Evolutionary conservation across 2,113 vertebrate genomes (phyloP).

Genomic region (Prionailurus viverrinus): DNA sequence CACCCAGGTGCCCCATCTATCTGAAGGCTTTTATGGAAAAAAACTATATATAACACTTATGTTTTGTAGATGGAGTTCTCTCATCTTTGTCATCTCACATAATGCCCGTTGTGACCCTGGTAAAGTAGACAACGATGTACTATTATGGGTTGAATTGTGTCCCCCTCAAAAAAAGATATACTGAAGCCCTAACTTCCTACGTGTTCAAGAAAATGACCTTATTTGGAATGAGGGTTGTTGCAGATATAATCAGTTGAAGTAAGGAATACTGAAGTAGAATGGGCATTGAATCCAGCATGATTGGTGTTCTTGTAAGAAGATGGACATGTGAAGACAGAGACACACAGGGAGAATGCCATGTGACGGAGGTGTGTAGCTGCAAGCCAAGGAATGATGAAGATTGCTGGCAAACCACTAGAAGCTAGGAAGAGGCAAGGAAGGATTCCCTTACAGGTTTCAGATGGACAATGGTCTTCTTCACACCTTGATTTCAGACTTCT

Average conservation of each 20-base stretch:
- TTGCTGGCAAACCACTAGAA: not conserved
- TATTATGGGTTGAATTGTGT: not conserved
- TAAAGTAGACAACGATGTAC: not conserved
- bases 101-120: no score
- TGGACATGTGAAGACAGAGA: not conserved
- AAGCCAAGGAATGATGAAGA: no score
- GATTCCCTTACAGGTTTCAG: no score
- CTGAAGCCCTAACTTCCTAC: not conserved
- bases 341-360: accelerated
- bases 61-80: not conserved
- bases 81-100: not conserved
- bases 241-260: not conserved
- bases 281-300: not conserved
- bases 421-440: not conserved
- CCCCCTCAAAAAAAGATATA: not conserved
- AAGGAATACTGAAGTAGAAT: no score
- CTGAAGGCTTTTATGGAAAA: not conserved
- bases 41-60: not conserved
- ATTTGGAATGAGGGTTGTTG: not conserved
- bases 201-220: not conserved
- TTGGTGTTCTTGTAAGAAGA: not conserved
- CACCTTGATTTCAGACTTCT: not conserved
- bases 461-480: not conserved
- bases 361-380: accelerated
- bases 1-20: not conserved